These are phyloP conservation scores for Punctoribates punctum DNA, from an alignment of 2,888 invertebrate species.

Conservation along the genomic window DNA sequence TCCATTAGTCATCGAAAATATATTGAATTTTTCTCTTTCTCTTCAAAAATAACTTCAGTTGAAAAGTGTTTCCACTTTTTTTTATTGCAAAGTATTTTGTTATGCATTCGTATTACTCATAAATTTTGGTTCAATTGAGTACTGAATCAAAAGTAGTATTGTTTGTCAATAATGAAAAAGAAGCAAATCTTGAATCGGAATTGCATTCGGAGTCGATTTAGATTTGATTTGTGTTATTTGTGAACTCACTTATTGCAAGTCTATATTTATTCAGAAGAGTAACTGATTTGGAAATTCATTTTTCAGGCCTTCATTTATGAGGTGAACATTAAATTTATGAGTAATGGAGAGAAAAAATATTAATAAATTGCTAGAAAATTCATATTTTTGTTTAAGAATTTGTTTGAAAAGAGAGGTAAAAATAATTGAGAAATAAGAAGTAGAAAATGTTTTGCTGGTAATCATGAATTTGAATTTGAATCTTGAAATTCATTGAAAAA, in stretches of 20 bases:
- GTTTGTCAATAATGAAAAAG: constrained; percentile 2
- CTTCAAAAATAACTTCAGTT: background rate
- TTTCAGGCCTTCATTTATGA: background rate
- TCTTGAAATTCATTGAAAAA: constrained; percentile 2
- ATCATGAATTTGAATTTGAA: background rate
- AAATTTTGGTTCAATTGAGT: background rate
- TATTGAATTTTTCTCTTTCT: background rate
- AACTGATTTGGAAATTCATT: background rate
- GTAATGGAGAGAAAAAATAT: background rate
- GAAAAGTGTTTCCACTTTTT: too few species aligned
- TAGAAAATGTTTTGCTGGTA: background rate
- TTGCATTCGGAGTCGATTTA: background rate
- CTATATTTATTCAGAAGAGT: background rate
- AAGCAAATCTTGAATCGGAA: background rate
- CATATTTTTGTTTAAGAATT: background rate
- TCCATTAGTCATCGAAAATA: constrained; percentile 13
- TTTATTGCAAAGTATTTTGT: too few species aligned
- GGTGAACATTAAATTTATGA: constrained; percentile 5
- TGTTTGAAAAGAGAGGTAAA: background rate
- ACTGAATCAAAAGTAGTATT: background rate
- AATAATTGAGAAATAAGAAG: background rate
- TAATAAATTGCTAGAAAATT: background rate
- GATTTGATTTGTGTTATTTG: too few species aligned
- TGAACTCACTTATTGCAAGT: too few species aligned
- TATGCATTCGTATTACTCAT: too few species aligned